Evolutionary conservation across 2,113 vertebrate genomes (phyloP), one percentile per base, ranked within the genome.

Genomic region (Triplophysa siluroides): DNA sequence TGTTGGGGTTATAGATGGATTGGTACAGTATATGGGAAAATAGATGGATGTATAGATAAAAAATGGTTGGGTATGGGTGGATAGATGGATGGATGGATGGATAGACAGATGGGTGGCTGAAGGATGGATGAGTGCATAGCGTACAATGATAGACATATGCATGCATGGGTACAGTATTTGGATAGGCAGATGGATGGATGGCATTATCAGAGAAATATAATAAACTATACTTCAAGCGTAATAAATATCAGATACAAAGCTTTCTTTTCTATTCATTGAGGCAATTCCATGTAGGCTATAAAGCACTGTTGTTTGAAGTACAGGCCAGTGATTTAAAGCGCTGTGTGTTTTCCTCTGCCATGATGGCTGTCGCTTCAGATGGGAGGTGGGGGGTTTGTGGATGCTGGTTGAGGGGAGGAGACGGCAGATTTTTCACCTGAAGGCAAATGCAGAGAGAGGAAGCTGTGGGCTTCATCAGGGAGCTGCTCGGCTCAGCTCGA

Each of bases 391-490:
- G 38, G 16, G 16, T 14, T 63, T 11, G 66, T 12, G 38, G 23
- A 69, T 63, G 23, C 8, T 23, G 14, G 18, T 11, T 26, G 24
- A 64, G n/a, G 60, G 58, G 54, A 52, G 23, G 60, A 54, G 76
- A 88, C 87, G 85, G 87, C 89, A 92, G 90, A 90, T 91, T 89
- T 91, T 91, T 91, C 76, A 91, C 92, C 91, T 91, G 87, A 83
- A 91, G 92, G 91, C 91, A 91, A 84, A 88, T 79, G 79, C 85
- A 78, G 78, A 79, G 81, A 85, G 83, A 89, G 88, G 85, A 91
- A 87, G 87, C 87, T 76, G 54, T 75, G 83, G 85, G 87, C 74
- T 92, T 91, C 87, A 89, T 87, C 79, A 73, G 89, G 90, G 91
- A 92, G 85, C 88, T 80, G 87, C 73, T 26, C 76, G 60, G 63